Conservation (phyloP, 2,113 vertebrate species). For the Megaceryle maxima region DNA sequence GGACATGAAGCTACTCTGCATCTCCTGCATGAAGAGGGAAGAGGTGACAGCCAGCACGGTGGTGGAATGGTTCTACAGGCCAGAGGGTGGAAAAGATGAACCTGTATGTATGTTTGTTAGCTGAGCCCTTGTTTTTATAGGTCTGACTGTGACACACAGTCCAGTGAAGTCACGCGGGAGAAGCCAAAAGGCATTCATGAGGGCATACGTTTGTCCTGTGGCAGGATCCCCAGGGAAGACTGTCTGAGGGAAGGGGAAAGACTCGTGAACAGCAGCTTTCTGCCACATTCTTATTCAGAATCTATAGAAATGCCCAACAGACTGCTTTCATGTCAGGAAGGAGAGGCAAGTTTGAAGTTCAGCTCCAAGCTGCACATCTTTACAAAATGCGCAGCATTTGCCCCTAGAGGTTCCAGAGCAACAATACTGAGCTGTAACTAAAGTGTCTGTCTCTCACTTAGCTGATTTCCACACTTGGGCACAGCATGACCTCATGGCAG, state of each 20-base stretch:
- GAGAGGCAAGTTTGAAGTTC: neutral
- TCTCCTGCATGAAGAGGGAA: slow-evolving; percentile 93
- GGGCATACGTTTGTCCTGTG: neutral
- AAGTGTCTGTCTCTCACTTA: neutral
- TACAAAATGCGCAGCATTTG: neutral
- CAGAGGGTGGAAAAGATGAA: slow-evolving; percentile 64
- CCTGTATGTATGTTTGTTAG: slow-evolving; percentile 75
- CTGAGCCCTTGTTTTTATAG: neutral
- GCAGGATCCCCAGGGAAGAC: neutral
- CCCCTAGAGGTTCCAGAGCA: neutral
- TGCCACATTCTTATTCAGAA: neutral
- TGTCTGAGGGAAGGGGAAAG: neutral
- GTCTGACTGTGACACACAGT: neutral
- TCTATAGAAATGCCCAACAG: neutral
- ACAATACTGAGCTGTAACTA: neutral
- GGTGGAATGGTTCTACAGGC: slow-evolving; percentile 89
- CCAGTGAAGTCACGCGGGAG: neutral
- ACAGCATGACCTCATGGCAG: neutral
- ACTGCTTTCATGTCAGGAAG: neutral
- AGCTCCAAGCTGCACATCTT: neutral
- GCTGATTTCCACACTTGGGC: neutral
- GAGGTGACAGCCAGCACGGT: slow-evolving; percentile 84
- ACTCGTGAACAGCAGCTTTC: neutral
- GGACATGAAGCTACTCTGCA: slow-evolving; percentile 90
- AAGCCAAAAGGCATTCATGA: neutral